A percentile compares a stretch with the other conserved stretches of the same genome.
Conservation (phyloP, 2,888 invertebrate genomes). For the Lysandra bellargus region DNA sequence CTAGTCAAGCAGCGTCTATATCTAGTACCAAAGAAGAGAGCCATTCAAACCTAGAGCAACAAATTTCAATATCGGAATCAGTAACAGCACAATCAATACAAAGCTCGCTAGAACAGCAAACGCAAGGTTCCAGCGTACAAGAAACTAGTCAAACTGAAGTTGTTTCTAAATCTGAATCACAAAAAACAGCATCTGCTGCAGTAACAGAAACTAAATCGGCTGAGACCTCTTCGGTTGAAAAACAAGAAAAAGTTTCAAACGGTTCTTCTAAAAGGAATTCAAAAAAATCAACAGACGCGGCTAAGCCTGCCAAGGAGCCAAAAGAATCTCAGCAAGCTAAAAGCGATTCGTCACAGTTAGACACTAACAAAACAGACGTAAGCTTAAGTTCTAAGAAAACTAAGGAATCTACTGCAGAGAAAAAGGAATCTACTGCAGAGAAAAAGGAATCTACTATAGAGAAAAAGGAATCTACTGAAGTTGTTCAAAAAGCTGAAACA, state of each 20-base stretch:
- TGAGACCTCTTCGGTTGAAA: constrained; percentile 23
- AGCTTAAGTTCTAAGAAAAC: not conserved
- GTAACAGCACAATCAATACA: constrained; percentile 7
- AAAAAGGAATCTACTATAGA: not conserved
- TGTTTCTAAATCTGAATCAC: constrained; percentile 39
- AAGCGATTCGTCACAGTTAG: constrained; percentile 33
- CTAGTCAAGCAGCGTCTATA: constrained; percentile 47
- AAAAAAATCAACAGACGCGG: not conserved
- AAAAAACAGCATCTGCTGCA: constrained; percentile 40
- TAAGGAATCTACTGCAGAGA: not conserved
- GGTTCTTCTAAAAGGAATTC: not conserved
- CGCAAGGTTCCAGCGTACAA: constrained; percentile 39
- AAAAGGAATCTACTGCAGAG: not conserved
- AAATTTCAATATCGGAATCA: constrained; percentile 1
- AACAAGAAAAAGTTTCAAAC: constrained; percentile 33
- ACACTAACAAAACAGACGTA: constrained; percentile 26
- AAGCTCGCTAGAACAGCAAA: constrained; percentile 26
- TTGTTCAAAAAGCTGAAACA: not conserved
- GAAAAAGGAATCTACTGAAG: not conserved
- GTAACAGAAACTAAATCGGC: constrained; percentile 33
- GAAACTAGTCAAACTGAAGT: constrained; percentile 40
- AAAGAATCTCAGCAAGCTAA: constrained; percentile 23
- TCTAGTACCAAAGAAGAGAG: constrained; percentile 37
- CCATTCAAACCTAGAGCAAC: constrained; percentile 39
- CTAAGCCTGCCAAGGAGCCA: not conserved